Evolutionary conservation across 2,113 vertebrate genomes (phyloP), one percentile per base, ranked within the genome.

Genomic region (Scomber colias): DNA sequence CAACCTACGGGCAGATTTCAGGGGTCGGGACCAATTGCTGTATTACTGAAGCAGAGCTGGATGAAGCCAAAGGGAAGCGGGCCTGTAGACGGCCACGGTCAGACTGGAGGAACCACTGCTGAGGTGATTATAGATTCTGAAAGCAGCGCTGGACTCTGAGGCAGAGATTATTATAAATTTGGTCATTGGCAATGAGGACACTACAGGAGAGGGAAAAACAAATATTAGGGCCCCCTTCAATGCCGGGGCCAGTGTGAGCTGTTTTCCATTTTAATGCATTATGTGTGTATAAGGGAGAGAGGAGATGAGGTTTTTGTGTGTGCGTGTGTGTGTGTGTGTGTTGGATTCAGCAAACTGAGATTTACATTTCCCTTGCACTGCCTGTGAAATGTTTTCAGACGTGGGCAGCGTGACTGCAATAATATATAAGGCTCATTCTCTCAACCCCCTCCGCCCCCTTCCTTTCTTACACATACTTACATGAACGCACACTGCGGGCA

Each of bases 251-350:
- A 84, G 90, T 85, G 90, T 86, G 85, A 93, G 90, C 92, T 93
- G 92, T 93, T 95, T 94, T 95, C 94, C 94, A 95, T 95, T 95
- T 95, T 94, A 95, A 95, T 95, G 92, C 90, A 93, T 93, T 90
- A 90, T 93, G 91, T 94, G 91, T 90, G 86, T 91, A 86, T 92
- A 91, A 90, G 87, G 77, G 89, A 89, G 81, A 88, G 75, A 84
- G 64, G 87, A 91, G 90, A 92, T 89, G 82, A 90, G 90, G 40
- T 68, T 85, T 73, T 81, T 85, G 35, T 68, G 76, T 55, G 61
- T 83, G 62, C 72, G 79, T 31, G 62, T 40, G 48, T 35, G 21
- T 51, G 31, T 71, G 79, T 61, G 55, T 71, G 86, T 65, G 86
- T 54, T 77, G 75, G 79, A 93, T 92, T 91, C 89, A 82, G 88